Conservation (phyloP, 2,888 invertebrate genomes). For the Pammene aurita region DNA sequence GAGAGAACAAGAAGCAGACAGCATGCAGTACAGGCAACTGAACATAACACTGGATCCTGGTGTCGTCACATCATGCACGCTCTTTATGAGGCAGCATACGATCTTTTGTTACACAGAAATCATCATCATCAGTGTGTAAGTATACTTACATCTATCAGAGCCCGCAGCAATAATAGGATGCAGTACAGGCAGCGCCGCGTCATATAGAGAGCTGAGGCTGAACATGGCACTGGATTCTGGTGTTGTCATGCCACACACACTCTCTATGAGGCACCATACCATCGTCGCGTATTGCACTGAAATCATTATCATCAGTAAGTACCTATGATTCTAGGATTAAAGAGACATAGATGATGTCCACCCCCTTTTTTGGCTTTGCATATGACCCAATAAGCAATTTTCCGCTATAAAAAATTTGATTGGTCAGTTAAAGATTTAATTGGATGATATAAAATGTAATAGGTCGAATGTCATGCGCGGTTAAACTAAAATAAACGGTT, state of each 20-base stretch:
- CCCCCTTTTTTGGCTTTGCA: no score
- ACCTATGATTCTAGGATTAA: no score
- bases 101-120: constrained; percentile 5
- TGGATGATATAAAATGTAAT: no score
- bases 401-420: no score
- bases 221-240: constrained; percentile 49
- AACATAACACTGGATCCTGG: constrained; percentile 9
- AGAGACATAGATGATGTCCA: no score
- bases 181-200: constrained; percentile 62
- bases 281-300: constrained; percentile 19
- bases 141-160: constrained; percentile 66
- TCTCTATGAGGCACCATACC: constrained; percentile 5
- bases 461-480: no score
- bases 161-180: constrained; percentile 66
- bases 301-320: not conserved
- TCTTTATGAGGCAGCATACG: constrained; percentile 5
- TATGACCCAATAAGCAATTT: no score
- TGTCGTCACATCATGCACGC: not conserved
- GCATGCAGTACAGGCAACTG: no score
- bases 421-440: no score
- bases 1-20: no score
- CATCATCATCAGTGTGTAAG: no score
- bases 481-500: no score
- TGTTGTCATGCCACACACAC: not conserved
- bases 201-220: constrained; percentile 60